Percentiles rank a stretch among this genome's conserved stretches.
phyloP scores from a whole-genome alignment of 2,797 vertebrate species.

The Amblyopsis hoosieri region DNA sequence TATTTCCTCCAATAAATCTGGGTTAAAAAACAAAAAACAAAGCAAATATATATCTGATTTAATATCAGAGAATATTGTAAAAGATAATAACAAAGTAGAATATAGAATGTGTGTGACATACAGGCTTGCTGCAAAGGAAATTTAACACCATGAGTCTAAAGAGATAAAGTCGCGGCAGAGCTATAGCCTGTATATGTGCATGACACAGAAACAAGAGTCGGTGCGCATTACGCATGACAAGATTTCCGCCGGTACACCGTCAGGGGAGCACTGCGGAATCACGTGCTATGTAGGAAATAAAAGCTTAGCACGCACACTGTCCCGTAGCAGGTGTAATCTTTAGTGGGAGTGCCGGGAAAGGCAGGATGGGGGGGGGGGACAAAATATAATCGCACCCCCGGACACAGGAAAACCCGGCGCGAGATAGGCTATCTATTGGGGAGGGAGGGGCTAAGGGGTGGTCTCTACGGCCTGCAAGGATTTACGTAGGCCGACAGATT shows the following conservation, averaged over 20 bases:
- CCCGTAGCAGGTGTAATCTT: constrained; percentile 60
- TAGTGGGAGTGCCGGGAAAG: constrained; percentile 22
- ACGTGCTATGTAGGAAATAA: constrained; percentile 48
- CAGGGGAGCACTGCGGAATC: constrained; percentile 36
- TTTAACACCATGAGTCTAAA: too few relatives aligned
- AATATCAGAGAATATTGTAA: background rate
- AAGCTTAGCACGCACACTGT: constrained; percentile 34
- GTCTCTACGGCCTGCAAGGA: constrained; percentile 60
- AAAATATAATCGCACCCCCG: background rate
- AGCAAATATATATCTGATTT: background rate
- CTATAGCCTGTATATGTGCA: background rate
- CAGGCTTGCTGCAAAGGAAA: too few relatives aligned
- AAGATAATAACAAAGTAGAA: background rate
- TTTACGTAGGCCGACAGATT: constrained; percentile 80
- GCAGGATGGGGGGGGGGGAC: constrained; percentile 23
- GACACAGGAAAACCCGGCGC: background rate
- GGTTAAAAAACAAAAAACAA: background rate
- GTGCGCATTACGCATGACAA: constrained; percentile 39
- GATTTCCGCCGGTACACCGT: background rate
- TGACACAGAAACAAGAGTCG: background rate
- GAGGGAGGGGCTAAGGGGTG: constrained; percentile 18
- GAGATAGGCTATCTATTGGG: constrained; percentile 30
- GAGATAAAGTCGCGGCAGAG: background rate
- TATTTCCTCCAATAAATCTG: too few relatives aligned
- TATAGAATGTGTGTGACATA: background rate